Evolutionary conservation across 2,797 vertebrate species (phyloP).

Genomic region (Acipenser transmontanus): DNA sequence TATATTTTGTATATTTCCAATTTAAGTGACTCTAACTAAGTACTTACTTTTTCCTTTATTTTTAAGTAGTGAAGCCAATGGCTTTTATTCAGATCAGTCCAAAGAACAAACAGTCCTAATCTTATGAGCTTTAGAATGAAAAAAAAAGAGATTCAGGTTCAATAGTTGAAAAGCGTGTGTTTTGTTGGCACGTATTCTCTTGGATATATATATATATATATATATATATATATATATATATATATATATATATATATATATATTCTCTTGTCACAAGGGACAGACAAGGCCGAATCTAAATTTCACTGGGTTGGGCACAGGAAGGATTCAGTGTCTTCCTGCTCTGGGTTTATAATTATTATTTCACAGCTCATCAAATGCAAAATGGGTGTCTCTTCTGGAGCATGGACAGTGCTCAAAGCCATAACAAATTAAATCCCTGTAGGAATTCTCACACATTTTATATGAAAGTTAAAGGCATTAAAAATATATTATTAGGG

Average conservation of each 20-base stretch:
- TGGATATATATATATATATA: too few relatives aligned
- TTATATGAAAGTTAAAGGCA: neutral
- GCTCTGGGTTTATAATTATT: neutral
- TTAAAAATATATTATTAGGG: neutral
- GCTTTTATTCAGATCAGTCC: slow-evolving; percentile 30
- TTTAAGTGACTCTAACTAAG: slow-evolving; percentile 34
- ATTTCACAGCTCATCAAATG: neutral
- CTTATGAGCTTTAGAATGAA: slow-evolving; percentile 10
- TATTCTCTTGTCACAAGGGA: too few relatives aligned
- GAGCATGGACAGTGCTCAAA: neutral
- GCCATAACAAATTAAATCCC: neutral
- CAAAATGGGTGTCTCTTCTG: neutral
- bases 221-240: too few relatives aligned
- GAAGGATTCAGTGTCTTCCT: neutral
- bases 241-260: too few relatives aligned
- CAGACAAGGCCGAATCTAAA: neutral
- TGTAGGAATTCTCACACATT: neutral
- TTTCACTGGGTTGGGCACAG: too few relatives aligned
- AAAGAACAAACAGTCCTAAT: slow-evolving; percentile 28
- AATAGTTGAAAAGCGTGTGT: slow-evolving; percentile 16
- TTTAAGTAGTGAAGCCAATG: slow-evolving; percentile 33
- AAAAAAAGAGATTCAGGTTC: slow-evolving; percentile 6
- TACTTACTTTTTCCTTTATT: slow-evolving; percentile 31
- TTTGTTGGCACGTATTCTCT: too few relatives aligned
- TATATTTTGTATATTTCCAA: slow-evolving; percentile 25